Conservation (phyloP, 2,888 invertebrate genomes). For the Lochmaea capreae region DNA sequence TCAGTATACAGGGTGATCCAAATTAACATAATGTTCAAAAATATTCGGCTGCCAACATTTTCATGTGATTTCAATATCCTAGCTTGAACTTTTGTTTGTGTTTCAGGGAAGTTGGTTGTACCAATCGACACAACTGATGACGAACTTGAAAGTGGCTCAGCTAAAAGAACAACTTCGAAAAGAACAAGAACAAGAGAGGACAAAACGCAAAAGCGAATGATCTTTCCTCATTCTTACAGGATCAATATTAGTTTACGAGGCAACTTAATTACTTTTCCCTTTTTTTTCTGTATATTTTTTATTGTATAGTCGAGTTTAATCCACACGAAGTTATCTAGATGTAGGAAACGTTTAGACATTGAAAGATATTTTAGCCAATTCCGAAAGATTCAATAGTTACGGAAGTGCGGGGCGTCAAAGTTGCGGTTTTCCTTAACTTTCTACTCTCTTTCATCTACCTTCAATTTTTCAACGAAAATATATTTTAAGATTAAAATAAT, state of each 20-base stretch:
- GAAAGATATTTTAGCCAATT: no score
- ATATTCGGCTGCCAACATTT: no score
- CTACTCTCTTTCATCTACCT: no score
- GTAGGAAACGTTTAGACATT: no score
- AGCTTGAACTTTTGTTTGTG: constrained; percentile 9
- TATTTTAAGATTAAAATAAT: no score
- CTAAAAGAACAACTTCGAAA: constrained; percentile 76
- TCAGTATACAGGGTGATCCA: not conserved
- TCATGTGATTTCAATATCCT: no score
- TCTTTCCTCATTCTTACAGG: constrained; percentile 16
- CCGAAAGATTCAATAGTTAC: no score
- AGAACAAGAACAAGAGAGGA: constrained; percentile 60
- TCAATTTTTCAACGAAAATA: no score
- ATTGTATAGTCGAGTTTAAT: not conserved
- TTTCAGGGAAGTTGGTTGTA: constrained; percentile 90
- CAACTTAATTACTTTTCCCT: not conserved
- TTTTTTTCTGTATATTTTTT: not conserved
- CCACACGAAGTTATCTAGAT: no score
- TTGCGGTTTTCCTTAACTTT: no score
- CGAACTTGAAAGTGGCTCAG: constrained; percentile 85
- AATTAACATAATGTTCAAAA: not conserved
- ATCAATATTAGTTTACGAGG: constrained; percentile 9
- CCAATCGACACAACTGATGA: constrained; percentile 89
- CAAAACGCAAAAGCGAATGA: constrained; percentile 46
- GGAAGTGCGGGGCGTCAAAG: no score